Percentiles rank a stretch among this genome's conserved stretches.
These are phyloP conservation scores for Dendrolimus kikuchii DNA, from an alignment of 1,140 invertebrate species.

Conservation along the genomic window DNA sequence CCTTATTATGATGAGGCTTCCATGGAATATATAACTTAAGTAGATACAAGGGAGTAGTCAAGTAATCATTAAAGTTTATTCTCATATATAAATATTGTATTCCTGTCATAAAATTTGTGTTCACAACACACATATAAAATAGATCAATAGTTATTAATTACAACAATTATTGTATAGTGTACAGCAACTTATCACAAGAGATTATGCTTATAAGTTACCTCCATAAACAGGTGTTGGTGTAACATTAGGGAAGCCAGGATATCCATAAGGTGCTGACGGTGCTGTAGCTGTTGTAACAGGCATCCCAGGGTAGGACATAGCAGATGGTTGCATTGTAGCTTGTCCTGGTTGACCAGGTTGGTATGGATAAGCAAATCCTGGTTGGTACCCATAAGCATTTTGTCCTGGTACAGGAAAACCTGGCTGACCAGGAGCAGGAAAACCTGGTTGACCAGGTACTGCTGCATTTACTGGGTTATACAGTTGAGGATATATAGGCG, in stretches of 20 bases:
- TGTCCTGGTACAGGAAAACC: slow-evolving; percentile 21
- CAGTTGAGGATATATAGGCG: slow-evolving; percentile 45
- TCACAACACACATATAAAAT: too few species aligned
- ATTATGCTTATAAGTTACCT: slow-evolving; percentile 22
- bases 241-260: slow-evolving; percentile 28
- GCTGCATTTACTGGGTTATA: slow-evolving; percentile 41
- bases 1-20: too few species aligned
- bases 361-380: slow-evolving; percentile 34
- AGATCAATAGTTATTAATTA: too few species aligned
- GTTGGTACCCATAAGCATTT: slow-evolving; percentile 28
- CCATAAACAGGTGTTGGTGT: slow-evolving; percentile 27
- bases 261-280: slow-evolving; percentile 25
- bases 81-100: too few species aligned
- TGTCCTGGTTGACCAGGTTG: slow-evolving; percentile 20
- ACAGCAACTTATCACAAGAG: background rate
- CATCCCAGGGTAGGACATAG: slow-evolving; percentile 42
- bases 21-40: too few species aligned
- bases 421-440: slow-evolving; percentile 4
- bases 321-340: slow-evolving; percentile 18
- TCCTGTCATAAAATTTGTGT: too few species aligned
- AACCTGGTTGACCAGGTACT: slow-evolving; percentile 26
- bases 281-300: slow-evolving; percentile 16
- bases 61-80: too few species aligned
- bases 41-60: too few species aligned
- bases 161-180: too few species aligned